These are phyloP conservation scores for Tyria jacobaeae DNA, from an alignment of 2,888 invertebrate genomes.

Conservation along the genomic window DNA sequence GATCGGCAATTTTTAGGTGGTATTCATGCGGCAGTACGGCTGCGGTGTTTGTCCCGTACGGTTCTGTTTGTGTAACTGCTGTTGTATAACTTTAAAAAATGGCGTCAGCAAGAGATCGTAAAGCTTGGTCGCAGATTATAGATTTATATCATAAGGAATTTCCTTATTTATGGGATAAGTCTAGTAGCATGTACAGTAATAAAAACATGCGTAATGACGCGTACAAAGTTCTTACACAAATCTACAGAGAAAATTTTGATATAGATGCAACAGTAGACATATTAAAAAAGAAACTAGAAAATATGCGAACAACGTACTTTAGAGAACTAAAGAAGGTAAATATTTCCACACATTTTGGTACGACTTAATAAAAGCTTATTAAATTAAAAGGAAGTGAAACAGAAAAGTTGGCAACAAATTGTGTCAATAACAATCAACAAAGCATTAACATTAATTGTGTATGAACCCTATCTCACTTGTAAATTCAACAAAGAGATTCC, in stretches of 20 bases:
- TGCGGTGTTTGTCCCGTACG: background rate
- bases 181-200: constrained; percentile 15
- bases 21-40: constrained; percentile 6
- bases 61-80: background rate
- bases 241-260: constrained; percentile 20
- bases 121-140: constrained; percentile 16
- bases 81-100: constrained; percentile 5
- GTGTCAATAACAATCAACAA: too few relatives aligned
- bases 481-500: too few relatives aligned
- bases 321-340: constrained; percentile 21
- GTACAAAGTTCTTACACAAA: constrained; percentile 17
- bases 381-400: too few relatives aligned
- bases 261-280: constrained; percentile 5
- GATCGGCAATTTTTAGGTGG: constrained; percentile 14
- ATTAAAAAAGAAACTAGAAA: constrained; percentile 21
- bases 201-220: constrained; percentile 18
- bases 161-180: constrained; percentile 21
- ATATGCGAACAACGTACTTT: constrained; percentile 19
- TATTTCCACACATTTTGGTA: too few relatives aligned
- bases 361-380: too few relatives aligned
- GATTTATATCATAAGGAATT: constrained; percentile 20
- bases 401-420: too few relatives aligned
- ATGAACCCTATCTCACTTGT: too few relatives aligned
- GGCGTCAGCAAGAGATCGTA: constrained; percentile 19
- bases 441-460: too few relatives aligned